Base-by-base conservation (phyloP, 2,797 vertebrate genomes). In the Aselliscus stoliczkanus region DNA sequence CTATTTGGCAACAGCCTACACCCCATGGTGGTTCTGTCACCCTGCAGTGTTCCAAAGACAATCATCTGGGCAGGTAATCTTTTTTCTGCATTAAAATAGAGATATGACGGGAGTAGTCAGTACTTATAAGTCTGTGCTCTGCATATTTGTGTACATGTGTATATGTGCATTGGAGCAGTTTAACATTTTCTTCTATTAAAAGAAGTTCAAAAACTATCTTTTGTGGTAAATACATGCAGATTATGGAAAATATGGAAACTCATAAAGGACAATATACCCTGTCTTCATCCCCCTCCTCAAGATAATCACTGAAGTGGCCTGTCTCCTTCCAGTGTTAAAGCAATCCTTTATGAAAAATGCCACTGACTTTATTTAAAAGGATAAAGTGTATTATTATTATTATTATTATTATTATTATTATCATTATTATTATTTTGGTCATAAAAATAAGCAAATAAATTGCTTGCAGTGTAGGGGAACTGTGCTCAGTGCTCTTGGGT, bases 191-290 rank as follows among this genome's bases (percentile, higher is more conserved):
- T 42, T 39, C 31, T 67, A n/a, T n/a, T 86, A 79, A 56, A 76
- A 82, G n/a, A 93, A 92, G n/a, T 85, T 75, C 17, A 67, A 54
- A 93, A 82, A 39, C 65, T 47, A n/a, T 34, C 62, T 77, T 81
- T 86, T 85, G 10, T 72, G 72, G 73, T 93, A 56, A 84, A 54
- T 44, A 17, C 1, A 4, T 47, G 23, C 34, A 14, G 77, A 25
- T 72, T 90, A 52, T 60, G 4, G 47, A 29, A 95, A 88, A 70
- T 37, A 58, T 80, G 67, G 44, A 81, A 56, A 76, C 0, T 31
- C 8, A 37, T 69, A 44, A 81, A 54, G 44, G 50, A n/a, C 12
- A 58, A 25, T 37, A 25, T 77, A 70, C 14, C 4, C 7, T 90
- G 10, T 56, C 31, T 15, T 69, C 54, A 52, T 56, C 4, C 1